Conservation (phyloP, 2,888 invertebrate genomes). For the Drosophila macrothrix region DNA sequence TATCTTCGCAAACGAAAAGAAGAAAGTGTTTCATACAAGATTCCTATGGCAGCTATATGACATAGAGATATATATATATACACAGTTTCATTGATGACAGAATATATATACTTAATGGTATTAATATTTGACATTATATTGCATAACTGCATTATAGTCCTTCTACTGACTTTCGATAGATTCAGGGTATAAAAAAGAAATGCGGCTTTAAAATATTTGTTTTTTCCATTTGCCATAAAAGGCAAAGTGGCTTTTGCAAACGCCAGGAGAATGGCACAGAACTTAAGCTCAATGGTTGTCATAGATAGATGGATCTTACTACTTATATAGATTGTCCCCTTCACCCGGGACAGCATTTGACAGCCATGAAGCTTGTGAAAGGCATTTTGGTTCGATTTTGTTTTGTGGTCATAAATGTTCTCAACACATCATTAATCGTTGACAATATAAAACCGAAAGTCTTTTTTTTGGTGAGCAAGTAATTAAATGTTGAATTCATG, state of each 20-base stretch:
- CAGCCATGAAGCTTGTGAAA: slow-evolving; percentile 54
- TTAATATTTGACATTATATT: background rate
- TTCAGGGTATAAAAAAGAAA: slow-evolving; percentile 14
- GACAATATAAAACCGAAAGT: slow-evolving; percentile 17
- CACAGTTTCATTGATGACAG: background rate
- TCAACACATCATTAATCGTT: slow-evolving; percentile 56
- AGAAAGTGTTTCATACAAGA: background rate
- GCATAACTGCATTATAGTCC: background rate
- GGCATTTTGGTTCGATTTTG: slow-evolving; percentile 27
- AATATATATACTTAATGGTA: background rate
- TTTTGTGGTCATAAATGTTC: slow-evolving; percentile 16
- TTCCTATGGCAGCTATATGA: background rate
- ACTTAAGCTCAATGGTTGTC: background rate
- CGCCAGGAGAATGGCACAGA: slow-evolving; percentile 17
- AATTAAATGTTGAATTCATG: slow-evolving; percentile 27
- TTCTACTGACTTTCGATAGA: background rate
- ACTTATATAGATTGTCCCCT: slow-evolving; percentile 31
- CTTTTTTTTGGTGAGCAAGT: background rate
- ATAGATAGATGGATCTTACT: slow-evolving; percentile 33
- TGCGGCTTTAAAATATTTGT: slow-evolving; percentile 36
- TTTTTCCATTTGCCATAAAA: slow-evolving; percentile 28
- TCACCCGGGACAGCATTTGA: slow-evolving; percentile 18
- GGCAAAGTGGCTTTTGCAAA: slow-evolving; percentile 22
- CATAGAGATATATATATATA: background rate
- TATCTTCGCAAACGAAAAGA: background rate